Base-by-base conservation (phyloP, 2,888 invertebrate species). In the Dioctria linearis region DNA sequence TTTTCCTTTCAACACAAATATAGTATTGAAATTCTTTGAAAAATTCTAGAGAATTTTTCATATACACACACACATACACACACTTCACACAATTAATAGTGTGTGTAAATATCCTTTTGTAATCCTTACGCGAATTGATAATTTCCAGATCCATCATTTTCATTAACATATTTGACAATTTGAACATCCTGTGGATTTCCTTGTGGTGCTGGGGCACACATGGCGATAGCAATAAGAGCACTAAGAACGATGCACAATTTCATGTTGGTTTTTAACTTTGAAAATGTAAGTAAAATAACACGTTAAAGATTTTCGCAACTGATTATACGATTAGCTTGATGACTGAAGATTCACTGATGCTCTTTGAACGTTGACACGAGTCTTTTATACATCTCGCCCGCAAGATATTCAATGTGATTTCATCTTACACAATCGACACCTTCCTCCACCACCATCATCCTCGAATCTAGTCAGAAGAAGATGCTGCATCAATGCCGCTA, bases 111-210 rank as follows among this genome's bases (percentile, higher is more conserved):
- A 51, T 69, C 69, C 69, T 69, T n/a, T 69, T 51, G 51, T 73
- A 81, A 79, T 79, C 82, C 84, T 85, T 83, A 85, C 85, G 84
- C 84, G 83, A 83, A 85, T 79, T 85, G 84, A 78, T 85, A 85
- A 78, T 85, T 85, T 80, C 85, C 85, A 65, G 83, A 81, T 63
- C 85, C 85, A 78, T 85, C 85, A 69, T 85, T 85, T 49, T 85
- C 83, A 79, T 84, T 85, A 79, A 80, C 81, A 42, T 82, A 84
- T 71, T 83, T 83, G 65, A 85, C 80, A 75, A 85, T 80, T 78
- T 83, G 80, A 13, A 84, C 84, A 37, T 84, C 84, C 39, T 54
- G 61, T 4, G 82, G 82, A 80, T 78, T 43, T 61, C 65, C 78
- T 79, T 83, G 83, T 79, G 85, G 82, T n/a, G 59, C 59, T 75